Percentiles rank a stretch among this genome's conserved stretches.
Evolutionary conservation across 2,797 vertebrate species (phyloP).

Genomic region (Enteromius unitaeniatus): DNA sequence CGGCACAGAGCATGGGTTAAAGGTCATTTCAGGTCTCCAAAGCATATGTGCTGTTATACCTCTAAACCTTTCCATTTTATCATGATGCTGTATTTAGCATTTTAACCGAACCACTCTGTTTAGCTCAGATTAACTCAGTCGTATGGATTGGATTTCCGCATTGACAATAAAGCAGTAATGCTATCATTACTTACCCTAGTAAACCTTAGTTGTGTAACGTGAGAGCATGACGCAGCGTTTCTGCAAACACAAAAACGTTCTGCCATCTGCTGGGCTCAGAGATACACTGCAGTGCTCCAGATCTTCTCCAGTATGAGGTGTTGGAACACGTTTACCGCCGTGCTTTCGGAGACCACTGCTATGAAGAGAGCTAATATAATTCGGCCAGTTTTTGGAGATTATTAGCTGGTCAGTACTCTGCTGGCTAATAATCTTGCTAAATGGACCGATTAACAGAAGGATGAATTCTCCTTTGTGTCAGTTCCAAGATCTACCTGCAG

Average conservation of each 20-base stretch:
- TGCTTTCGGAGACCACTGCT: background rate
- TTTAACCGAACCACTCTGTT: background rate
- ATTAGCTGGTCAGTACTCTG: background rate
- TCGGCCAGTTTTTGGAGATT: background rate
- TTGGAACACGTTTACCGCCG: background rate
- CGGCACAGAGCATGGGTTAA: background rate
- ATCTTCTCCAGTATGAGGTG: background rate
- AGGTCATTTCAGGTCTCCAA: too few species aligned
- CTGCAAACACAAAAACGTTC: background rate
- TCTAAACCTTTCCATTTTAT: background rate
- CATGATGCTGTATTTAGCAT: background rate
- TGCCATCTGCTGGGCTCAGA: conserved; percentile 17
- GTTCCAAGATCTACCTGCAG: background rate
- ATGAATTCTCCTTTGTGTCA: background rate
- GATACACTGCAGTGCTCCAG: background rate
- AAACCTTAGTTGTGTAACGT: background rate
- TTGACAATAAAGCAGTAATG: background rate
- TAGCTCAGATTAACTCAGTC: background rate
- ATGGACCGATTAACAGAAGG: background rate
- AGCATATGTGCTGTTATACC: background rate
- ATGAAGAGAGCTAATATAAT: background rate
- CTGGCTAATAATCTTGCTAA: background rate
- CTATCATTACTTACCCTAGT: background rate
- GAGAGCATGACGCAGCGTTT: background rate
- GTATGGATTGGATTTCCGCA: background rate